Conservation (phyloP, 2,888 invertebrate genomes). For the Linyphia triangularis region DNA sequence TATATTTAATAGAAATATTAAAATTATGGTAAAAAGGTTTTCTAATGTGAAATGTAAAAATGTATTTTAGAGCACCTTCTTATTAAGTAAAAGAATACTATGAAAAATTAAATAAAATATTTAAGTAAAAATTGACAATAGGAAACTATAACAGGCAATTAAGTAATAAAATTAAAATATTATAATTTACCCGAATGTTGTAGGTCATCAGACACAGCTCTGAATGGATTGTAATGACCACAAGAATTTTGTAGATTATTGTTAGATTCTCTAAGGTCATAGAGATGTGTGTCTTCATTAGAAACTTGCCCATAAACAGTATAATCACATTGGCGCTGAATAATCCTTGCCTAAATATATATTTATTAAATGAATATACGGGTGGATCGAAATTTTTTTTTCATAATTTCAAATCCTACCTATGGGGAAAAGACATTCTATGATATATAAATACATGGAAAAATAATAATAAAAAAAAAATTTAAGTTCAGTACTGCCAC, state of each 20-base stretch:
- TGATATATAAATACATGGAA: too few relatives aligned
- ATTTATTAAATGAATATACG: not conserved
- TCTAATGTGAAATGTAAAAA: not conserved
- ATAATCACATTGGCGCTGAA: constrained; percentile 52
- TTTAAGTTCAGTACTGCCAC: too few relatives aligned
- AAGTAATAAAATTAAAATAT: not conserved
- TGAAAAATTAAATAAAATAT: too few relatives aligned
- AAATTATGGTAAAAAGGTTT: not conserved
- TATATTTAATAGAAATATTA: not conserved
- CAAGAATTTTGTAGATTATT: not conserved
- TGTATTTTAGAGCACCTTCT: too few relatives aligned
- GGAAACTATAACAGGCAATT: not conserved
- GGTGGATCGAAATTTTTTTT: not conserved
- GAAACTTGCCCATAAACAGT: constrained; percentile 13
- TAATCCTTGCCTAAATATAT: constrained; percentile 66
- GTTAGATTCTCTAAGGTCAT: constrained; percentile 23
- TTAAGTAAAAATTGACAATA: not conserved
- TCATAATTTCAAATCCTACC: too few relatives aligned
- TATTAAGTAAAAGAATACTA: too few relatives aligned
- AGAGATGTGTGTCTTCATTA: constrained; percentile 17
- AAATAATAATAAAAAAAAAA: too few relatives aligned
- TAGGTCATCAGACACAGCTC: not conserved
- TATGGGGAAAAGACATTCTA: too few relatives aligned
- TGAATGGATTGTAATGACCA: not conserved
- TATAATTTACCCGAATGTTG: not conserved